Evolutionary conservation across 2,113 vertebrate species (phyloP).

Genomic region (Ginglymostoma cirratum): DNA sequence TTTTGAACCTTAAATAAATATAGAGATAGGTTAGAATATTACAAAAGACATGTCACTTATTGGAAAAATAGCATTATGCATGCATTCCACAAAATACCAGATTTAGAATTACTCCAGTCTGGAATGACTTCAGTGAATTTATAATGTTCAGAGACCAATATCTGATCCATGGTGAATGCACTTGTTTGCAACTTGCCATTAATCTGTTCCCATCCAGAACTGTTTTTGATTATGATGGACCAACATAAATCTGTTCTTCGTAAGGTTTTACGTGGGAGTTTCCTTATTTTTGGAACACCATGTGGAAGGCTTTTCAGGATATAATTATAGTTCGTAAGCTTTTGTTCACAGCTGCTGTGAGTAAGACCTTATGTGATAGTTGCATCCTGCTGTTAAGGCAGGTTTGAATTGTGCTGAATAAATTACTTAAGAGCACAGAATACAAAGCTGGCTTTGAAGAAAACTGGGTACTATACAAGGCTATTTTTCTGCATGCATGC

Average conservation of each 20-base stretch:
- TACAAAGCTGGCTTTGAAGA: no score
- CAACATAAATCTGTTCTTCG: slow-evolving; percentile 26
- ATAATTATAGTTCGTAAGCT: neutral
- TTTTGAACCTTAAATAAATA: slow-evolving; percentile 27
- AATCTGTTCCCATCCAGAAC: neutral
- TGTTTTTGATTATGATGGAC: neutral
- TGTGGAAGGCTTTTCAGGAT: slow-evolving; percentile 31
- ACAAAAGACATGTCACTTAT: slow-evolving; percentile 6
- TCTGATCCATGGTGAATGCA: neutral
- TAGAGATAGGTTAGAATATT: neutral
- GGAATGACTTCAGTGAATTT: neutral
- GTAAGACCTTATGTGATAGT: slow-evolving; percentile 4
- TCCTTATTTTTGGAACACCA: slow-evolving; percentile 29
- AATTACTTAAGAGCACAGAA: neutral
- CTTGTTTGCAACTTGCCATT: neutral
- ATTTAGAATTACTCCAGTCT: neutral
- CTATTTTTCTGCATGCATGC: neutral
- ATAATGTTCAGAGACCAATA: neutral
- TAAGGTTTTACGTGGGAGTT: neutral
- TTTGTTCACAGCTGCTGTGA: slow-evolving; percentile 13
- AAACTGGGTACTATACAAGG: neutral
- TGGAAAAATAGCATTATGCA: slow-evolving; percentile 14
- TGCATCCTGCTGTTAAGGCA: slow-evolving; percentile 27
- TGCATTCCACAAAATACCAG: neutral
- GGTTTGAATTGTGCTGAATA: neutral